Evolutionary conservation across 1,140 invertebrate species (phyloP), one percentile per base, ranked within the genome.

Genomic region (Psix sp.): DNA sequence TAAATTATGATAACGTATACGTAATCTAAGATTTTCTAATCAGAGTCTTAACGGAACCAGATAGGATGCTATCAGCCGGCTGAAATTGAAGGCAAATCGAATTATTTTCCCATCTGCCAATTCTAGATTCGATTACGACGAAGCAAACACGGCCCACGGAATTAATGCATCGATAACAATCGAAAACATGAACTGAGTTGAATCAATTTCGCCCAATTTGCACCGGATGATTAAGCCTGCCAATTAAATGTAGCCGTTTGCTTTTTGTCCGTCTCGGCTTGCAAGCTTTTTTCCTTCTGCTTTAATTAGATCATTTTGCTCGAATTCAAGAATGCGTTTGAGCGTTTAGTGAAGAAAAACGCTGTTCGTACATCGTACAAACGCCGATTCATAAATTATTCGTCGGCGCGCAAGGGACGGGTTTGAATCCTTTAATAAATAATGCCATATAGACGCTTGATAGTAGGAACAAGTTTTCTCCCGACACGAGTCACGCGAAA

Each of bases 11-110:
- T 72, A 65, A 65, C 52, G 14, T 31, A 40, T 54, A 46, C 45
- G 59, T 65, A 72, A 72, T 59, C 52, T 54, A 60, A 60, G 70
- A 65, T 73, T 73, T 59, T 66, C 60, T 73, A 73, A 73, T 73
- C 60, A 59, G 21, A 51, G 11, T 46, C 45, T 59, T 46, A 40
- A 46, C 68, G 24, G 33, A 43, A 15, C 54, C 21, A 52, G 54
- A 60, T 54, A 54, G 52, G 48, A 73, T 49, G 52, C 45, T 54
- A 65, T 72, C 60, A 54, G 26, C 13, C n/a, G 15, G 13, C n/a
- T 66, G 60, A 66, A 66, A 73, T 73, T 65, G 70, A 65, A 60
- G 54, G 35, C 38, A 60, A 66, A 73, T 73, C 60, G 11, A 66
- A 73, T 73, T 73, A 73, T 49, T 73, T 73, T 73, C 70, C 26